Evolutionary conservation across 1,140 invertebrate genomes (phyloP), one percentile per base, ranked within the genome.

Genomic region (Drosophila mayri): DNA sequence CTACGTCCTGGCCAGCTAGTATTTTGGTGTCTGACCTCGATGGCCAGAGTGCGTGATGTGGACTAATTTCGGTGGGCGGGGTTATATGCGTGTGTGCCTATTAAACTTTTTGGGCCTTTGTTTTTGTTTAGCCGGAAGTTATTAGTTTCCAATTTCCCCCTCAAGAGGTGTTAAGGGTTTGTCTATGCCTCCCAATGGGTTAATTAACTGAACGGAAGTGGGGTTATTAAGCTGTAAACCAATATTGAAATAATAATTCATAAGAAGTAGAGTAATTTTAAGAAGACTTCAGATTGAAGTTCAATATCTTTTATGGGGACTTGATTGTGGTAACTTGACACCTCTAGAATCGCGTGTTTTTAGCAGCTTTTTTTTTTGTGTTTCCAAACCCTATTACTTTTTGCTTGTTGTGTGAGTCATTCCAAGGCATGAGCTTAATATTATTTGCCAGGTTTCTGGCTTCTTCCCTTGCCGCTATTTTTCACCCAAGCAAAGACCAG

Each of bases 121-220:
- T 74, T 77, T 88, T 66, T 70, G 72, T 79, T 79, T 66, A 37
- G 37, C 68, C 75, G 84, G 83, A 88, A 84, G 65, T 87, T 87
- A 84, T 87, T 88, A 87, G 71, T 80, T 71, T 84, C 80, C 50
- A 80, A 84, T 90, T 87, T 88, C 64, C 83, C 66, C 57, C 57
- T 40, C 18, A 22, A 52, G 46, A 70, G 62, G 63, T 86, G 83
- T 85, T 41, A 77, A 22, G 68, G 58, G 37, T 25, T 60, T 55
- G 30, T 49, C n/a, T 43, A 10, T 58, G 38, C 35, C 32, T 9
- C 28, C 20, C 54, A 35, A 76, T 63, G 60, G 61, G 66, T 70
- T 83, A 70, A 86, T 86, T 86, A 79, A 58, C 22, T 46, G 20
- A 41, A 28, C 55, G 25, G 55, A 30, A 43, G 54, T 10, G 20